phyloP scores from a whole-genome alignment of 2,797 vertebrate genomes.

The Scarus forsteni region DNA sequence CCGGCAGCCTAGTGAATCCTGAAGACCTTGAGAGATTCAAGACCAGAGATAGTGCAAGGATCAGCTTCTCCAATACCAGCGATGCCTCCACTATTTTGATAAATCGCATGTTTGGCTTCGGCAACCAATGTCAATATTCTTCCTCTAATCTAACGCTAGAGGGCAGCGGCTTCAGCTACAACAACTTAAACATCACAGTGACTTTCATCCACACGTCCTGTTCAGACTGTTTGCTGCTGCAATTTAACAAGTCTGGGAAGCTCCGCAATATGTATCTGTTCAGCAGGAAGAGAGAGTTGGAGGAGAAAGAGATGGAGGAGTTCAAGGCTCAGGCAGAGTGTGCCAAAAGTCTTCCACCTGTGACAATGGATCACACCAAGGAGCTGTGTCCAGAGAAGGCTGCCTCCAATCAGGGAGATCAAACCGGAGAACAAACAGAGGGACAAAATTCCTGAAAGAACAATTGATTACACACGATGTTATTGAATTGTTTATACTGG shows the following conservation, averaged over 20 bases:
- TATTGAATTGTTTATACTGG: not conserved
- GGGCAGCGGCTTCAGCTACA: conserved; percentile 18
- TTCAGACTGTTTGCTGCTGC: conserved; percentile 29
- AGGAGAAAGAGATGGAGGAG: conserved; percentile 20
- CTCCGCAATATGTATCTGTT: conserved; percentile 18
- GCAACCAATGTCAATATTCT: not conserved
- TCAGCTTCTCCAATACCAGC: not conserved
- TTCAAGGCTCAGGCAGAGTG: conserved; percentile 33
- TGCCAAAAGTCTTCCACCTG: conserved; percentile 15
- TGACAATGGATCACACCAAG: conserved; percentile 18
- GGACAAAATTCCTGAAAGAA: not conserved
- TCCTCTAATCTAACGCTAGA: conserved; percentile 30
- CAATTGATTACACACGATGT: too few species aligned
- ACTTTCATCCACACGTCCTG: conserved; percentile 17
- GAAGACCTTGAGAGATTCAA: conserved; percentile 11
- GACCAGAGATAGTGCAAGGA: conserved; percentile 30
- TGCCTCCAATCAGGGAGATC: not conserved
- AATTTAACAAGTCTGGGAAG: not conserved
- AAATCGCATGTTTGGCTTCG: not conserved
- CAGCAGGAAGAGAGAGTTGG: conserved; percentile 38
- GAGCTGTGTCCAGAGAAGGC: conserved; percentile 9
- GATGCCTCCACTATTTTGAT: conserved; percentile 15
- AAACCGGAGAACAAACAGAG: not conserved
- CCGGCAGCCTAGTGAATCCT: conserved; percentile 15
- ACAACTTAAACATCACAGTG: not conserved